A percentile compares a stretch with the other conserved stretches of the same genome.
Conservation (phyloP, 2,888 invertebrate species). For the Cataglyphis albicans region DNA sequence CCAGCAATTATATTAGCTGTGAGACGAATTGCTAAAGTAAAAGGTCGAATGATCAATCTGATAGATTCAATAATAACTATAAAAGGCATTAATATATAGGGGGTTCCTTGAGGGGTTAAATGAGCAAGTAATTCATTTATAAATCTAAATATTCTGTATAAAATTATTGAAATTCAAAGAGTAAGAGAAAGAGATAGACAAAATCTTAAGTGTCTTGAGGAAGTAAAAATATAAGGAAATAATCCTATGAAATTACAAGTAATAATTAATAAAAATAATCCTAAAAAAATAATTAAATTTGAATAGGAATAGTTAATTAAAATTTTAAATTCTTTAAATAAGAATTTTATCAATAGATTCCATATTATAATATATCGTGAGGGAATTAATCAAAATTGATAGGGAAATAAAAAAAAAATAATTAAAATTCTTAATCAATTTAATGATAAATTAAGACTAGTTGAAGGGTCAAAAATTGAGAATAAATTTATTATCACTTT, state of each 20-base stretch:
- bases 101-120: conserved; percentile 90
- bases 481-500: conserved; percentile 74
- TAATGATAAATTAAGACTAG: not conserved
- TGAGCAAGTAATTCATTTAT: conserved; percentile 89
- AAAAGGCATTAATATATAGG: conserved; percentile 89
- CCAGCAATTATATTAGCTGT: conserved; percentile 93
- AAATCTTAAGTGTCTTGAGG: not conserved
- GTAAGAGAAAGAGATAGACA: not conserved
- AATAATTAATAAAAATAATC: conserved; percentile 85
- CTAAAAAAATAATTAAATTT: conserved; percentile 86
- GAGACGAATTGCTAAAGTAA: conserved; percentile 83
- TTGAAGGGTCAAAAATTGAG: conserved; percentile 78
- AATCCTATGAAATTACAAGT: conserved; percentile 91
- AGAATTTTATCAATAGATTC: not conserved
- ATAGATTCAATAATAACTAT: conserved; percentile 92
- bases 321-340: conserved; percentile 3
- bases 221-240: conserved; percentile 86
- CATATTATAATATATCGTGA: not conserved
- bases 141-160: conserved; percentile 76
- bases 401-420: conserved; percentile 42
- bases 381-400: not conserved
- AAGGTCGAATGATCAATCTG: conserved; percentile 91
- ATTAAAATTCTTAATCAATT: conserved; percentile 12
- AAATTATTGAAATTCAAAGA: not conserved
- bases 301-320: not conserved